phyloP scores from a whole-genome alignment of 2,888 invertebrate species.

The Megaustenia siamemsis region DNA sequence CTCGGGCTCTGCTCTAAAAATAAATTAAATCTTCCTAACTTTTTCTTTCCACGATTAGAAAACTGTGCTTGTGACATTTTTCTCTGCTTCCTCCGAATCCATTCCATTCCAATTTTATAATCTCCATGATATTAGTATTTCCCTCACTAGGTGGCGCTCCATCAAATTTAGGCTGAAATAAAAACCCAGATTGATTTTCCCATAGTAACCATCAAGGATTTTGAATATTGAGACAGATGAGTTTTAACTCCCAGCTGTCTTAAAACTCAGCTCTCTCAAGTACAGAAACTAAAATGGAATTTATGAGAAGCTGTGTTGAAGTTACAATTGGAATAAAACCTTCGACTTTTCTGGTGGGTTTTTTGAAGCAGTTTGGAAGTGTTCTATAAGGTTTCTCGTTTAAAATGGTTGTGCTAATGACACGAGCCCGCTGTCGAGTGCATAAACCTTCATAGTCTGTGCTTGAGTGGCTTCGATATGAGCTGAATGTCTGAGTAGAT shows the following conservation, averaged over 20 bases:
- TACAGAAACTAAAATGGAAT: constrained; percentile 11
- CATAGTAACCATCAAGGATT: neutral
- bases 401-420: too few species aligned
- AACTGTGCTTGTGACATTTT: constrained; percentile 17
- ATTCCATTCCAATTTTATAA: neutral
- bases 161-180: constrained; percentile 13
- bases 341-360: too few species aligned
- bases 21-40: constrained; percentile 18
- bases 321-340: too few species aligned
- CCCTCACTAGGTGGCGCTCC: neutral
- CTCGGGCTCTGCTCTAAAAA: neutral
- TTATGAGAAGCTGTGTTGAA: neutral
- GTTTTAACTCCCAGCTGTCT: constrained; percentile 1
- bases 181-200: constrained; percentile 5
- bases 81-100: neutral
- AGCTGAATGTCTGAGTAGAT: too few species aligned
- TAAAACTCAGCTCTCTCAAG: neutral
- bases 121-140: neutral
- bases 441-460: too few species aligned
- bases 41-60: neutral
- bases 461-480: too few species aligned
- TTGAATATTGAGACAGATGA: neutral
- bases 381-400: too few species aligned
- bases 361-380: too few species aligned
- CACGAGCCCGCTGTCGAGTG: too few species aligned